Evolutionary conservation across 2,888 invertebrate species (phyloP).

Genomic region (Bimastos eiseni): DNA sequence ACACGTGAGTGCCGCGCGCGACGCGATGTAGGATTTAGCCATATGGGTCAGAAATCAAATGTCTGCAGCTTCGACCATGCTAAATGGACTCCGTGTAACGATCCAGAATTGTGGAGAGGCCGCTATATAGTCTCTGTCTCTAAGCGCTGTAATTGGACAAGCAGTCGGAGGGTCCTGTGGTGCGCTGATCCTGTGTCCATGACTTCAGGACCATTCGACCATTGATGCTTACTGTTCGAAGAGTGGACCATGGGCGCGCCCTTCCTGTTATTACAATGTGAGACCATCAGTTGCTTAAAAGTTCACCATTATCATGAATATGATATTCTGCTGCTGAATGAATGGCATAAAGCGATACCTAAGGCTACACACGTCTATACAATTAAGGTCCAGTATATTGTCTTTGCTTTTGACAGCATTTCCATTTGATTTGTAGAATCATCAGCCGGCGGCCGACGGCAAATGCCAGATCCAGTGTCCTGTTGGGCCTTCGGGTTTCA

Average conservation of each 20-base stretch:
- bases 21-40: background rate
- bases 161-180: background rate
- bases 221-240: background rate
- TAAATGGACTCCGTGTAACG: background rate
- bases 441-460: background rate
- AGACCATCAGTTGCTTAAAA: background rate
- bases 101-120: background rate
- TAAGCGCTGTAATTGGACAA: background rate
- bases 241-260: background rate
- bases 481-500: conserved; percentile 17
- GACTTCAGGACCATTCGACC: background rate
- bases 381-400: background rate
- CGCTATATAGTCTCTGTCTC: background rate
- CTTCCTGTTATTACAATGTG: background rate
- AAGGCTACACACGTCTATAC: background rate
- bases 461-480: conserved; percentile 25
- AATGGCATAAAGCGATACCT: background rate
- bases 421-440: background rate
- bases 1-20: background rate
- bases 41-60: too few species aligned
- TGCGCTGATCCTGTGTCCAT: background rate
- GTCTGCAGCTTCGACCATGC: background rate
- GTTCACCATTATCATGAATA: background rate
- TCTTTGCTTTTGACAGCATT: background rate
- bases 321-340: background rate